Percentiles rank a stretch among this genome's conserved stretches.
These are phyloP conservation scores for Drosophila nannoptera DNA, from an alignment of 1,140 invertebrate species.

Conservation along the genomic window DNA sequence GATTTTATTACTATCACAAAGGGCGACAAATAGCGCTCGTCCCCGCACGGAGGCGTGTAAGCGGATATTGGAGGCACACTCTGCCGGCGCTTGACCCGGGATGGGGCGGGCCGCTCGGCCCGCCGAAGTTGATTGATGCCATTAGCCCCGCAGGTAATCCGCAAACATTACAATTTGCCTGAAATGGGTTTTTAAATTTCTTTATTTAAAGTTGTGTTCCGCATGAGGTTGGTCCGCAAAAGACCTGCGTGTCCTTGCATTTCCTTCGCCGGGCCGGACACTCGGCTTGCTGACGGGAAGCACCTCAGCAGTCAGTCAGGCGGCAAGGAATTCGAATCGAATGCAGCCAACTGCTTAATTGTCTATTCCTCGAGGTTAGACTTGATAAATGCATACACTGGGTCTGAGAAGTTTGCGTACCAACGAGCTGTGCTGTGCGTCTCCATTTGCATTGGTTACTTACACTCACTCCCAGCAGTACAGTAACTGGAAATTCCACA, in stretches of 20 bases:
- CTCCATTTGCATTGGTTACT: no score
- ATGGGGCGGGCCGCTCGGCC: neutral
- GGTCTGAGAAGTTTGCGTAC: no score
- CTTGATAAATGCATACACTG: no score
- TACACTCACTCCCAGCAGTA: no score
- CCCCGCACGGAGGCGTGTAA: slow-evolving; percentile 29
- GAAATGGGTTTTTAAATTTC: slow-evolving; percentile 28
- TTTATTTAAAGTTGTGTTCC: slow-evolving; percentile 5
- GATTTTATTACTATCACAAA: slow-evolving; percentile 73
- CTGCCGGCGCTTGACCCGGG: neutral
- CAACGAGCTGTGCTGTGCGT: no score
- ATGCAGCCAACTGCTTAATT: neutral
- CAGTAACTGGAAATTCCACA: no score
- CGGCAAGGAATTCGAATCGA: neutral
- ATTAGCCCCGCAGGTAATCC: slow-evolving; percentile 11
- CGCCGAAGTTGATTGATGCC: slow-evolving; percentile 40
- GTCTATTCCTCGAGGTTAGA: no score
- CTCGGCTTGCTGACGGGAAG: neutral
- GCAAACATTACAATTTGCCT: slow-evolving; percentile 37
- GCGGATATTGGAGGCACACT: slow-evolving; percentile 8
- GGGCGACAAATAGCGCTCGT: slow-evolving; percentile 60
- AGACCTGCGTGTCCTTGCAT: neutral
- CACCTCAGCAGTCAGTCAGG: neutral
- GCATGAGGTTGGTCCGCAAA: neutral
- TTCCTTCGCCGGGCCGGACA: no score